Conservation (phyloP, 2,888 invertebrate genomes). For the Drosophila putrida region DNA sequence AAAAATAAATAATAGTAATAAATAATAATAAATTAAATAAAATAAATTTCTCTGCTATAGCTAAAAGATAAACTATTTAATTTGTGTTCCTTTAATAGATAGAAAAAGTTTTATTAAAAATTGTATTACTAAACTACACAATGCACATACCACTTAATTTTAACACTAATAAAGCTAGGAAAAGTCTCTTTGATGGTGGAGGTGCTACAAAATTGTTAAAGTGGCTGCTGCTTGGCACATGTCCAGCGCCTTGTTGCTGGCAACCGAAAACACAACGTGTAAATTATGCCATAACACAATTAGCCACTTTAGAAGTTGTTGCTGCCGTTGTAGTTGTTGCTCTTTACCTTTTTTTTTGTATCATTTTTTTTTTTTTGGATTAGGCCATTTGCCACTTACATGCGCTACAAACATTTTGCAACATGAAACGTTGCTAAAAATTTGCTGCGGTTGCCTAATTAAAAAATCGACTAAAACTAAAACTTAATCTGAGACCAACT, state of each 20-base stretch:
- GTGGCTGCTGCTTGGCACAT: slow-evolving; percentile 68
- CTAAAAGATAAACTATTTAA: too few relatives aligned
- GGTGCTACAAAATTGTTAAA: slow-evolving; percentile 53
- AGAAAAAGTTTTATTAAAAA: not conserved
- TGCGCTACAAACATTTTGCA: slow-evolving; percentile 71
- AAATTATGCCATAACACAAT: slow-evolving; percentile 80
- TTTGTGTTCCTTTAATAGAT: not conserved
- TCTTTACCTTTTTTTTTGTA: slow-evolving; percentile 9
- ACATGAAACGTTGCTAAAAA: slow-evolving; percentile 73
- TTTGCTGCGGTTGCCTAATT: slow-evolving; percentile 74
- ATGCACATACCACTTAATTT: slow-evolving; percentile 5
- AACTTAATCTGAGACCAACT: slow-evolving; percentile 10
- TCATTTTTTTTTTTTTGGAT: slow-evolving; percentile 27
- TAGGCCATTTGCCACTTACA: slow-evolving; percentile 76
- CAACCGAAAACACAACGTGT: slow-evolving; percentile 79
- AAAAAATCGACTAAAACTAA: slow-evolving; percentile 58
- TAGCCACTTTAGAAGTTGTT: slow-evolving; percentile 79
- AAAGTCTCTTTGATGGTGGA: slow-evolving; percentile 26
- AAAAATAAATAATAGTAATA: too few relatives aligned
- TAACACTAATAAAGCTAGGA: slow-evolving; percentile 7
- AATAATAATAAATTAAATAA: too few relatives aligned
- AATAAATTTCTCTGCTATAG: too few relatives aligned
- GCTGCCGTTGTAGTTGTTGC: slow-evolving; percentile 26
- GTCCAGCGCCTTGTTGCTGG: slow-evolving; percentile 74
- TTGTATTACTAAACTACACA: not conserved